Conservation (phyloP, 2,888 invertebrate genomes). For the Ptychoptera albimana region DNA sequence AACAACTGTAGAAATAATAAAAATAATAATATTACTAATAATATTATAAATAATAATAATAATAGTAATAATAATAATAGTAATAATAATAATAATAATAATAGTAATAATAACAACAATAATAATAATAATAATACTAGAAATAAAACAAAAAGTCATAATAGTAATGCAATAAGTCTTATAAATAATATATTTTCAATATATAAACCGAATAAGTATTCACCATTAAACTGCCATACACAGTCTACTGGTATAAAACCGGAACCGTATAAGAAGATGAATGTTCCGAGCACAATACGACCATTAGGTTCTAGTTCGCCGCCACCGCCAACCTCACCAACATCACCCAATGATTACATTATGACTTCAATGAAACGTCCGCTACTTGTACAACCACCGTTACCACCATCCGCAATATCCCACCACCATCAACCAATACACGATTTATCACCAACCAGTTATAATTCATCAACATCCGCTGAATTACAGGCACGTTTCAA, state of each 20-base stretch:
- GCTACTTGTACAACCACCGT: conserved; percentile 34
- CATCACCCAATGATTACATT: conserved; percentile 21
- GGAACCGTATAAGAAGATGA: conserved; percentile 26
- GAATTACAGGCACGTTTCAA: conserved; percentile 33
- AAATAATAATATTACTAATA: conserved; percentile 12
- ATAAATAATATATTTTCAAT: conserved; percentile 32
- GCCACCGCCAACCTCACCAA: not conserved
- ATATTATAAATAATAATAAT: conserved; percentile 17
- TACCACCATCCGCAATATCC: conserved; percentile 29
- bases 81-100: conserved; percentile 11
- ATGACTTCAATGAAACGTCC: conserved; percentile 32
- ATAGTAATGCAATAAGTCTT: conserved; percentile 25
- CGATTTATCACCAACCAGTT: conserved; percentile 8
- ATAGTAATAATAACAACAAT: conserved; percentile 18
- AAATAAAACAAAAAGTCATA: conserved; percentile 16
- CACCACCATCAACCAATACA: conserved; percentile 17
- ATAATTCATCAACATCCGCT: conserved; percentile 26
- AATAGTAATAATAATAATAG: conserved; percentile 20
- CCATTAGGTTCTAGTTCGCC: conserved; percentile 17
- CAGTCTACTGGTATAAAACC: conserved; percentile 20
- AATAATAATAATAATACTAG: conserved; percentile 14
- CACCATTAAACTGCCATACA: conserved; percentile 27
- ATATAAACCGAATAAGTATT: conserved; percentile 31
- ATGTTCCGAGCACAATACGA: conserved; percentile 27
- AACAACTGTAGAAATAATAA: conserved; percentile 16